A percentile compares a stretch with the other conserved stretches of the same genome.
These are phyloP conservation scores for Bembecia ichneumoniformis DNA, from an alignment of 2,888 invertebrate genomes.

Conservation along the genomic window DNA sequence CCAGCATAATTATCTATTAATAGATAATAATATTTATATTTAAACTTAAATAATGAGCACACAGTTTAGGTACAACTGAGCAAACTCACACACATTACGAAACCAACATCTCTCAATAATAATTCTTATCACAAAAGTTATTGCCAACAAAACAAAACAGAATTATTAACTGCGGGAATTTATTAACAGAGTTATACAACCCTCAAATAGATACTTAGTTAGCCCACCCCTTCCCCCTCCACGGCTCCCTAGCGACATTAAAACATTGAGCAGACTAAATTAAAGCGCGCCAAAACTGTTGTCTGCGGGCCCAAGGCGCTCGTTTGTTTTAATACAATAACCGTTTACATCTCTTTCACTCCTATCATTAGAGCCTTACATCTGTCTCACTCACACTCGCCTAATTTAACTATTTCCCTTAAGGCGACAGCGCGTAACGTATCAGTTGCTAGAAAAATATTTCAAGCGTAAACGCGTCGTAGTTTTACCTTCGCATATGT, in stretches of 20 bases:
- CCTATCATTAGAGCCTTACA: conserved; percentile 31
- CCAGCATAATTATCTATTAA: too few relatives aligned
- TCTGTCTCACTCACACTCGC: conserved; percentile 33
- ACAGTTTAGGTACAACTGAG: neutral
- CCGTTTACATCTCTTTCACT: conserved; percentile 51
- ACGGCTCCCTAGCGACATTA: conserved; percentile 49
- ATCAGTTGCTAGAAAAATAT: conserved; percentile 24
- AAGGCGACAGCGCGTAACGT: conserved; percentile 48
- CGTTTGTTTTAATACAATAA: conserved; percentile 73
- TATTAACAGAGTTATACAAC: conserved; percentile 58
- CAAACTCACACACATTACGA: neutral
- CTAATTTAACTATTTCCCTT: conserved; percentile 55
- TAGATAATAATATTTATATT: too few relatives aligned
- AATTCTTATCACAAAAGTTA: conserved; percentile 1
- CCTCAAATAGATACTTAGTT: conserved; percentile 69
- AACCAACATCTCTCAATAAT: neutral
- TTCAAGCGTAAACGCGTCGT: too few relatives aligned
- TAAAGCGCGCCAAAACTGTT: conserved; percentile 70
- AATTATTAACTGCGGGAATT: conserved; percentile 60
- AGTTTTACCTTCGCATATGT: too few relatives aligned
- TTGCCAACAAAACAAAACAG: conserved; percentile 26
- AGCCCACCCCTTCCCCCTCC: conserved; percentile 27
- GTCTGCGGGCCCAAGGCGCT: conserved; percentile 65
- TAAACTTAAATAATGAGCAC: neutral
- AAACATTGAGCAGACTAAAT: conserved; percentile 70